phyloP scores from a whole-genome alignment of 2,797 vertebrate species.

The Carduelis carduelis region DNA sequence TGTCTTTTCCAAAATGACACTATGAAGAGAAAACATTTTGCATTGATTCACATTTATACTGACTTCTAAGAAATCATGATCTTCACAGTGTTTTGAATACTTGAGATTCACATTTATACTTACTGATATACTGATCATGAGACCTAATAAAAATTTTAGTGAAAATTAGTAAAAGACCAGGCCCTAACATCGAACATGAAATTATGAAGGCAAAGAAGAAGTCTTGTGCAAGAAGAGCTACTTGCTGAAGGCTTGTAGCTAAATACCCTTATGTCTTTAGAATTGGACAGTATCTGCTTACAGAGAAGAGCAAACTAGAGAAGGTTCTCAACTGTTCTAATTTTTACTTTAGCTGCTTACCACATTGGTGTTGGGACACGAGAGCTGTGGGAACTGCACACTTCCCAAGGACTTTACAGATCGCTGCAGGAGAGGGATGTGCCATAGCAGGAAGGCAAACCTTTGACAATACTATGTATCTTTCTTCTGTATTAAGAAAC shows the following conservation, averaged over 20 bases:
- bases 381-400: neutral
- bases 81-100: neutral
- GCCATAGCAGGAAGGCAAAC: neutral
- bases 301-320: neutral
- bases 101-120: neutral
- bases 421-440: neutral
- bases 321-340: neutral
- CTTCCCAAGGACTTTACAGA: neutral
- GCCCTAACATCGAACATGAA: neutral
- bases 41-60: neutral
- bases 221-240: neutral
- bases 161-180: neutral
- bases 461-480: accelerated
- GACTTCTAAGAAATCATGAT: neutral
- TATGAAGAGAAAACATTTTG: neutral
- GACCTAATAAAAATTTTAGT: neutral
- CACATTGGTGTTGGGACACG: neutral
- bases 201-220: neutral
- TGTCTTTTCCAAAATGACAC: neutral
- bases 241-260: neutral
- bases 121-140: neutral
- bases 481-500: neutral
- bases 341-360: neutral
- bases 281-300: neutral
- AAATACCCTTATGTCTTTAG: neutral